These are phyloP conservation scores for Nomia melanderi DNA, from an alignment of 1,140 invertebrate genomes.

Conservation along the genomic window DNA sequence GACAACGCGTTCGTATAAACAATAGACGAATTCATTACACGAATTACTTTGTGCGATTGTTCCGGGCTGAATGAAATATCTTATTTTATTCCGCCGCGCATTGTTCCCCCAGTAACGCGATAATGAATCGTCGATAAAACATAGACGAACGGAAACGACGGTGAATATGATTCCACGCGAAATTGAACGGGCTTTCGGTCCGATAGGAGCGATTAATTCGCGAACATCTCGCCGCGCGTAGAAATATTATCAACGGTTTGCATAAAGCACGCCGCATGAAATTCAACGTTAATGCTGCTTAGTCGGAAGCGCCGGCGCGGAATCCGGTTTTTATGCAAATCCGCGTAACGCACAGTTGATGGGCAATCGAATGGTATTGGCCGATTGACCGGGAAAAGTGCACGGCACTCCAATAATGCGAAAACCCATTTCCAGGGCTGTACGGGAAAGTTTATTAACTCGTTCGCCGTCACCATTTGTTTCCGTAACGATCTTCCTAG, in stretches of 20 bases:
- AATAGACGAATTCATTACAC: not conserved
- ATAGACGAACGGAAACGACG: constrained; percentile 9
- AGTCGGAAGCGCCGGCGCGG: not conserved
- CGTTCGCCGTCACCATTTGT: too few species aligned
- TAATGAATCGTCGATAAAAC: not conserved
- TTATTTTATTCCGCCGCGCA: constrained; percentile 8
- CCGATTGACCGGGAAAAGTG: not conserved
- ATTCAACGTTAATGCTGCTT: constrained; percentile 36
- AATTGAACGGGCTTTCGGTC: constrained; percentile 5
- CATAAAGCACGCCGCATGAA: not conserved
- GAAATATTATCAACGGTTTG: constrained; percentile 20
- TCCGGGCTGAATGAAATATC: not conserved
- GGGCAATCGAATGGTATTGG: constrained; percentile 19
- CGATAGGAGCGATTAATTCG: constrained; percentile 21
- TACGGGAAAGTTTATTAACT: not conserved
- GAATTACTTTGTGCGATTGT: not conserved
- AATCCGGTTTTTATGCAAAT: constrained; percentile 29
- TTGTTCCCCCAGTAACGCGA: not conserved
- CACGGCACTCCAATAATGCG: constrained; percentile 1
- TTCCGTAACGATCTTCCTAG: too few species aligned
- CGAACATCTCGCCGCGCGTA: not conserved
- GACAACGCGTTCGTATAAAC: not conserved
- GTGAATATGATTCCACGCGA: constrained; percentile 5
- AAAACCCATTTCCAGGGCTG: not conserved
- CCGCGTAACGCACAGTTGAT: not conserved